Evolutionary conservation across 2,888 invertebrate species (phyloP), one percentile per base, ranked within the genome.

Genomic region (Siphlonurus alternatus): DNA sequence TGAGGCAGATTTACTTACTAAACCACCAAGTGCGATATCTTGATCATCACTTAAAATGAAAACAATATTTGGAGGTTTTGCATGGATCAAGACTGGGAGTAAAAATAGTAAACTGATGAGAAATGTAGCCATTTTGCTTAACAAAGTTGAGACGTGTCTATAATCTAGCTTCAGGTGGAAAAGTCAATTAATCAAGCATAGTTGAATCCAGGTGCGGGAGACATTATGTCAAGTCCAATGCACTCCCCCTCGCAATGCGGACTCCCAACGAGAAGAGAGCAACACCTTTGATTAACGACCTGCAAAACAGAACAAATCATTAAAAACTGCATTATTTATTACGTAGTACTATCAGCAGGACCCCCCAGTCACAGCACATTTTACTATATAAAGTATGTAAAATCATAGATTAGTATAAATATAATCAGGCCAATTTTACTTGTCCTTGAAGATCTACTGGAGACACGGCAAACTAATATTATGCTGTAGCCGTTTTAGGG

Each of bases 1-100:
- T n/a, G n/a, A n/a, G n/a, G n/a, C n/a, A n/a, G n/a, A n/a, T n/a
- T n/a, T n/a, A 67, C 80, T 80, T 80, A 88, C 88, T 83, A 90
- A 81, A 62, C 90, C 87, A 73, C 86, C 84, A 61, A 93, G 76
- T n/a, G 81, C 76, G 2, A 83, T 77, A 78, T 93, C 93, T 75
- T 93, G 91, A 76, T 93, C 93, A 74, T 94, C 93, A 0, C 89
- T 89, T 63, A 93, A 71, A 69, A 93, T 79, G 53, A 93, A 72
- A 60, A 93, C 79, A 72, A 93, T 84, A 76, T 93, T 93, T 25
- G 88, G 85, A 71, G 71, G 74, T 53, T 66, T 70, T 60, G 68
- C 71, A 25, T 66, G 67, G 53, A 70, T 10, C 56, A 56, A 10
- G 20, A 56, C n/a, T 7, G n/a, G n/a, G 15, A 56, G 20, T 20